Conservation (phyloP, 2,888 invertebrate genomes). For the Meghimatium bilineatum region DNA sequence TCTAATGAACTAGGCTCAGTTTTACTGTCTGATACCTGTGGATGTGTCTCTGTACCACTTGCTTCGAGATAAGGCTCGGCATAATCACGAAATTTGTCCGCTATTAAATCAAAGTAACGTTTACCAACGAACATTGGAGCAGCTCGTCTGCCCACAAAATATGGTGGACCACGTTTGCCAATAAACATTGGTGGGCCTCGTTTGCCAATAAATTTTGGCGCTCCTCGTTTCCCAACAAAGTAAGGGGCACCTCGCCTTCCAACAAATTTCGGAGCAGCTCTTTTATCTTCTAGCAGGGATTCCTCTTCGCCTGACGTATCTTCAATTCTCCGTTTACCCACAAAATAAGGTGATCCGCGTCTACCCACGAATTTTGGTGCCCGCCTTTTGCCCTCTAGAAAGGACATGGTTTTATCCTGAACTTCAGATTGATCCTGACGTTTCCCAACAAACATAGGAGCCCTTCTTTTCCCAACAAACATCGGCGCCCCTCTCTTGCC, state of each 20-base stretch:
- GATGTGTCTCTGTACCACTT: no score
- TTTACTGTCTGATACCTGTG: no score
- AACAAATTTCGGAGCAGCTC: conserved; percentile 14
- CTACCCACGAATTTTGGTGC: conserved; percentile 32
- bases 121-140: conserved; percentile 34
- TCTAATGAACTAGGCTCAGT: neutral
- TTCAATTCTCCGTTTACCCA: conserved; percentile 5
- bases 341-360: conserved; percentile 20
- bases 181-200: conserved; percentile 21
- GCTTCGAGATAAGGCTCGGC: neutral
- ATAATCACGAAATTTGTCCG: neutral
- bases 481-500: neutral
- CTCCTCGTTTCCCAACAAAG: conserved; percentile 26
- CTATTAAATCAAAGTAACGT: neutral
- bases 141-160: conserved; percentile 15
- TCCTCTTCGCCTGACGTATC: neutral
- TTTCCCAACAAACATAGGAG: conserved; percentile 9
- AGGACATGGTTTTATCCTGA: neutral
- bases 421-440: neutral
- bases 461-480: conserved; percentile 17
- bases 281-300: neutral
- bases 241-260: conserved; percentile 19
- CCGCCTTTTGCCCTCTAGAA: neutral
- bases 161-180: conserved; percentile 20
- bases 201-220: conserved; percentile 1